Conservation (phyloP, 2,797 vertebrate genomes). For the Intellagama lesueurii region DNA sequence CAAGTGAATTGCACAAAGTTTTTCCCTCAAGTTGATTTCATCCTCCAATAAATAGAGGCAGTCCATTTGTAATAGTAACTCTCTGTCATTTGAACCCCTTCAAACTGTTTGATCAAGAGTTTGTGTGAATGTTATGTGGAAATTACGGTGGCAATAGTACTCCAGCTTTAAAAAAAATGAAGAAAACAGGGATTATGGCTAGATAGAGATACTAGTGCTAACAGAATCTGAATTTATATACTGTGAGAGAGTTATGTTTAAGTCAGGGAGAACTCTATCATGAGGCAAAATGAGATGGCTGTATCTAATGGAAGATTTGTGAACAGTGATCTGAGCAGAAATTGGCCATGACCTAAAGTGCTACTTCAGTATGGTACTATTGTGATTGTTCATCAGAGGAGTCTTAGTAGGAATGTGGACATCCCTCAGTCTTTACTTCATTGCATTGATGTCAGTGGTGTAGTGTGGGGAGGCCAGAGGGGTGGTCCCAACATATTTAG, state of each 20-base stretch:
- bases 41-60: not conserved
- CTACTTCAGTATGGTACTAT: too few relatives aligned
- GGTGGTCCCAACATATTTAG: too few relatives aligned
- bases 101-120: not conserved
- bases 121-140: not conserved
- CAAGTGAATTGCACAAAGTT: not conserved
- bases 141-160: not conserved
- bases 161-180: not conserved
- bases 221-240: not conserved
- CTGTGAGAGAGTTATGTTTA: not conserved
- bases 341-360: too few relatives aligned
- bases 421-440: too few relatives aligned
- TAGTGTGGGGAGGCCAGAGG: too few relatives aligned
- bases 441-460: too few relatives aligned
- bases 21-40: not conserved
- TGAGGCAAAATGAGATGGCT: too few relatives aligned
- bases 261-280: not conserved
- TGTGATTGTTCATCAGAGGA: not conserved
- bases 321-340: too few relatives aligned
- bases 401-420: too few relatives aligned
- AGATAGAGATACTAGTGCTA: not conserved
- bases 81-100: not conserved
- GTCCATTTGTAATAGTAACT: not conserved
- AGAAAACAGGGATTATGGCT: not conserved
- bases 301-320: not conserved